Percentiles rank a stretch among this genome's conserved stretches.
Conservation (phyloP, 2,797 vertebrate species). For the Cyclura pinguis region DNA sequence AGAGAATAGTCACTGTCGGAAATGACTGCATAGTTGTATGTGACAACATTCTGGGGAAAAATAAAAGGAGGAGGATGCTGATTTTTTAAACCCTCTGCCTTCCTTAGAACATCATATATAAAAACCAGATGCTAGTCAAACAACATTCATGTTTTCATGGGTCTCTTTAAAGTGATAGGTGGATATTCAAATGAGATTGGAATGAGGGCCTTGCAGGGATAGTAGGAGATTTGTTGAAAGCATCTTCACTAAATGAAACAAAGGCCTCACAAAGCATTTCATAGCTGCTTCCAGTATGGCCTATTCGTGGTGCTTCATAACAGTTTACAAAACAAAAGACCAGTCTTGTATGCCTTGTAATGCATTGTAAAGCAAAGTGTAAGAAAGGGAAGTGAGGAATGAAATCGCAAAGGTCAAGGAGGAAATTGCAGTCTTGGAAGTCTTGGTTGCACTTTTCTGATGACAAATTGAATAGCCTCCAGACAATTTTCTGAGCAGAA, state of each 20-base stretch:
- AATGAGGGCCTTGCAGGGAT: slow-evolving; percentile 10
- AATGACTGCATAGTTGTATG: slow-evolving; percentile 50
- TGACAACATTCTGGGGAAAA: slow-evolving; percentile 2
- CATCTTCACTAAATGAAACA: slow-evolving; percentile 1
- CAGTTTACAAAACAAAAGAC: not conserved
- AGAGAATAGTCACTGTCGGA: slow-evolving; percentile 22
- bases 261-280: slow-evolving; percentile 9
- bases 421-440: not conserved
- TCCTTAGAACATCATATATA: not conserved
- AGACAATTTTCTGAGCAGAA: not conserved
- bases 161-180: slow-evolving; percentile 5
- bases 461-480: not conserved
- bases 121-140: slow-evolving; percentile 41
- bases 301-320: slow-evolving; percentile 6
- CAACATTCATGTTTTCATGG: not conserved
- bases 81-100: too few relatives aligned
- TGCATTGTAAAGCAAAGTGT: fast-evolving
- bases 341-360: not conserved
- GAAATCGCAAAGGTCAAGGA: not conserved
- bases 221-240: not conserved
- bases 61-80: slow-evolving; percentile 16
- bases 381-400: not conserved
- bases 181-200: slow-evolving; percentile 27
- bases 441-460: not conserved
- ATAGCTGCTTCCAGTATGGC: not conserved